phyloP scores from a whole-genome alignment of 2,113 vertebrate species.

The Bostrychus sinensis region DNA sequence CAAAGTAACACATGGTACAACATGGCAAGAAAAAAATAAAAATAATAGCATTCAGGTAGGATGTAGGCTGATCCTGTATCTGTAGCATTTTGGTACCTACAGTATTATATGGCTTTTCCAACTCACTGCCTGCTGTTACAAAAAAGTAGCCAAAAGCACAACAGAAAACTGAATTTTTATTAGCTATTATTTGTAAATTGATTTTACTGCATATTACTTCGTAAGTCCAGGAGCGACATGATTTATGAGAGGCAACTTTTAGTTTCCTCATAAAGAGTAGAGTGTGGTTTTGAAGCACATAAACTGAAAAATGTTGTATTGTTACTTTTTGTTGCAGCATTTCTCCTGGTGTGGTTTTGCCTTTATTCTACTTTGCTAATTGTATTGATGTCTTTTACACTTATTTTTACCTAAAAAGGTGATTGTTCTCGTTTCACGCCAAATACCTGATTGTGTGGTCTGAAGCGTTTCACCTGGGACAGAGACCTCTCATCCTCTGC shows the following conservation, averaged over 20 bases:
- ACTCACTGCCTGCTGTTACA: neutral
- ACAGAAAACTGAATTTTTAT: conserved; percentile 3
- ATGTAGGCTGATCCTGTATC: neutral
- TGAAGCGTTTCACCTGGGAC: neutral
- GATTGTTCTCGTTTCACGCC: too few species aligned
- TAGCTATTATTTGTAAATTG: conserved; percentile 11
- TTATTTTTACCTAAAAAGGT: neutral
- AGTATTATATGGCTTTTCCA: neutral
- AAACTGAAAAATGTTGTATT: neutral
- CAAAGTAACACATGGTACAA: too few species aligned
- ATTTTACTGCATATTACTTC: conserved; percentile 10
- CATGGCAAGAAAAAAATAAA: too few species aligned
- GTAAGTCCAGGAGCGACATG: conserved; percentile 4
- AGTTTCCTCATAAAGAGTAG: neutral
- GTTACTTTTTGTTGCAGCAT: neutral
- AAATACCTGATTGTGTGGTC: neutral
- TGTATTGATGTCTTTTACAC: neutral
- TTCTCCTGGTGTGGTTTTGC: neutral
- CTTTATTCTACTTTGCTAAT: neutral
- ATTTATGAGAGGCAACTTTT: neutral
- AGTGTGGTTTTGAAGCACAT: neutral
- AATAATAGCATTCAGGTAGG: neutral
- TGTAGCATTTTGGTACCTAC: neutral
- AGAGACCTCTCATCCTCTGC: neutral
- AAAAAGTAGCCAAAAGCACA: neutral